These are phyloP conservation scores for Heteractis magnifica DNA, from an alignment of 92 coral and sea anemone species.

Conservation along the genomic window DNA sequence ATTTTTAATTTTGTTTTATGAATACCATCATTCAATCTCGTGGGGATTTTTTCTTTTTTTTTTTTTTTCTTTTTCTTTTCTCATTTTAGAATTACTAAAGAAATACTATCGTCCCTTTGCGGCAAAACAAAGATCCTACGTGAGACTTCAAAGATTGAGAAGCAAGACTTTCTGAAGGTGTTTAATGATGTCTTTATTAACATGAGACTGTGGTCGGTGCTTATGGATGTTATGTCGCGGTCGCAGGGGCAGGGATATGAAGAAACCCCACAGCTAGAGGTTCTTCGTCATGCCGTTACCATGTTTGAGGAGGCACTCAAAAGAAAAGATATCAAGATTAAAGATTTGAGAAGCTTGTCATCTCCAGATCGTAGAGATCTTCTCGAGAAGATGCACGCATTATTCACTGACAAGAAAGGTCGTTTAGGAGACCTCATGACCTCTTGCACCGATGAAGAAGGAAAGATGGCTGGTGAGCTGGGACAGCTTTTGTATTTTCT, in stretches of 20 bases:
- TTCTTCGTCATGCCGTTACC: neutral
- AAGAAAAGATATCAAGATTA: conserved; percentile 8
- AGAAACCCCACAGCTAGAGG: neutral
- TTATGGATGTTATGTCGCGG: neutral
- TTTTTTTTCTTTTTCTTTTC: neutral
- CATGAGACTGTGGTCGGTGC: neutral
- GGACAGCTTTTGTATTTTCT: neutral
- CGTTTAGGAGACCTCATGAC: neutral
- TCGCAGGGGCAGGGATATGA: conserved; percentile 2
- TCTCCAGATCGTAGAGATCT: neutral
- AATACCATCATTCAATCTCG: neutral
- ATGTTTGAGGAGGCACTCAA: conserved; percentile 8
- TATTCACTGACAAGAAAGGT: neutral
- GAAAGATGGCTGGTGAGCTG: neutral
- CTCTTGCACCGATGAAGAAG: neutral
- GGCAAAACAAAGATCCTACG: neutral
- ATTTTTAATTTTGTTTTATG: too few species aligned
- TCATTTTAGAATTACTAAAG: conserved; percentile 17
- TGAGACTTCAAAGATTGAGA: neutral
- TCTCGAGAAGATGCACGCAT: conserved; percentile 3
- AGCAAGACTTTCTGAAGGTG: neutral
- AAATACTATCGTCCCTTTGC: conserved; percentile 1
- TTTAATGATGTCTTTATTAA: conserved; percentile 1
- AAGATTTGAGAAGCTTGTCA: neutral
- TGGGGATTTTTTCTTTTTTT: neutral